Percentiles rank a stretch among this genome's conserved stretches.
phyloP scores from a whole-genome alignment of 2,113 vertebrate genomes.

The Puffinus mauretanicus region DNA sequence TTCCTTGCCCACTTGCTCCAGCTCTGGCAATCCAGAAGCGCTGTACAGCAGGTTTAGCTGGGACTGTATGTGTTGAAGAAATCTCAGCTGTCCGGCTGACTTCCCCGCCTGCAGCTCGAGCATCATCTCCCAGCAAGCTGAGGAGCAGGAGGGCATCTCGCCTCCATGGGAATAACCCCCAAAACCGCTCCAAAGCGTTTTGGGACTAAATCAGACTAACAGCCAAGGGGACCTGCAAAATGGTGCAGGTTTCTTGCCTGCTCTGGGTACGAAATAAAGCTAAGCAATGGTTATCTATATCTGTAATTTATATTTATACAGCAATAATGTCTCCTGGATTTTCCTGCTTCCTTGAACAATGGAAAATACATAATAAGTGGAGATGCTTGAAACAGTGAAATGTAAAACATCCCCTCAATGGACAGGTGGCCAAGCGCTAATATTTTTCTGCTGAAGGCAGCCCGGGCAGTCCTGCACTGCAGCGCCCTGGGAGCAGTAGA shows the following conservation, averaged over 20 bases:
- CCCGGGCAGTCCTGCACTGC: neutral
- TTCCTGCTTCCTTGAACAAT: neutral
- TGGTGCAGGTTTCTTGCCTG: neutral
- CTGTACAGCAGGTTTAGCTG: neutral
- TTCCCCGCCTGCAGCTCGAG: neutral
- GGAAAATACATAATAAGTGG: neutral
- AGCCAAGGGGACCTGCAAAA: neutral
- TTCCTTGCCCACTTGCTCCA: neutral
- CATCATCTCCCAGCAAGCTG: neutral
- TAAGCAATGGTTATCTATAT: neutral
- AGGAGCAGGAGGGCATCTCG: neutral
- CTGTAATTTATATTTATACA: neutral
- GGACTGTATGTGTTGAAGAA: neutral
- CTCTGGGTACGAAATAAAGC: neutral
- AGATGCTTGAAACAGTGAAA: neutral
- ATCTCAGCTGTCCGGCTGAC: neutral
- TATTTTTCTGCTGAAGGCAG: neutral
- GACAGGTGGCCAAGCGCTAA: neutral
- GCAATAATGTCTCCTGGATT: neutral
- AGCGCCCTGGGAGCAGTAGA: rapidly evolving
- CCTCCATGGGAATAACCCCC: neutral
- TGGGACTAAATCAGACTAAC: neutral
- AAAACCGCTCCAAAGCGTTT: neutral
- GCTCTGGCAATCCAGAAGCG: neutral
- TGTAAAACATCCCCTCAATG: neutral